Conservation (phyloP, 2,888 invertebrate genomes). For the Gasteruption jaculator region DNA sequence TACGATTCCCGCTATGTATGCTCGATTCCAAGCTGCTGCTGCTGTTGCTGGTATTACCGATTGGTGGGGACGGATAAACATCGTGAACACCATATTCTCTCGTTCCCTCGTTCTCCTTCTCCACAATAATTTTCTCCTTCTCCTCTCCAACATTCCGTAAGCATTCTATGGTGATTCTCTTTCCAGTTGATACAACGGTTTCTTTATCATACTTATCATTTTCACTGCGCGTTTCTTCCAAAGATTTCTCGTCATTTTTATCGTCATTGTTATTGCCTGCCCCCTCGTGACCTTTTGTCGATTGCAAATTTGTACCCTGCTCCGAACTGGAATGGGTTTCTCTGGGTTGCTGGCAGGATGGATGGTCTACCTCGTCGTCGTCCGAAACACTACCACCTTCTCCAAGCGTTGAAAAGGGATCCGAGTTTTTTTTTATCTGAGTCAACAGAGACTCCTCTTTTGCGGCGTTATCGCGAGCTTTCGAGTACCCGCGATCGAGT, state of each 20-base stretch:
- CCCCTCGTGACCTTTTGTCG: too few species aligned
- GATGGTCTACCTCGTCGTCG: constrained; percentile 45
- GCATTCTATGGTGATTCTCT: constrained; percentile 24
- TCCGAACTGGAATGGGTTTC: too few species aligned
- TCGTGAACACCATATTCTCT: constrained; percentile 31
- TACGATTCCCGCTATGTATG: constrained; percentile 36
- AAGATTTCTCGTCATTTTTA: constrained; percentile 6
- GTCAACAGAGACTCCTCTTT: constrained; percentile 31
- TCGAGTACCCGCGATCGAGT: constrained; percentile 29
- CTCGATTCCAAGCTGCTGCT: constrained; percentile 25
- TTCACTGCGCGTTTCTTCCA: background rate
- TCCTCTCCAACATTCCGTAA: constrained; percentile 29
- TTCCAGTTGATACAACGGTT: constrained; percentile 6
- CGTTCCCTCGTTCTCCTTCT: constrained; percentile 24
- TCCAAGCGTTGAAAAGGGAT: constrained; percentile 45
- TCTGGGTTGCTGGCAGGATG: too few species aligned
- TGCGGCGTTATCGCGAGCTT: constrained; percentile 8
- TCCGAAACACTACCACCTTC: constrained; percentile 32
- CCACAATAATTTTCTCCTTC: constrained; percentile 17
- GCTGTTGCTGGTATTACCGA: constrained; percentile 17
- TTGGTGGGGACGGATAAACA: constrained; percentile 34
- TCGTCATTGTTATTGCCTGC: background rate
- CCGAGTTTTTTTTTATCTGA: constrained; percentile 52
- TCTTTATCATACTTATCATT: constrained; percentile 4
- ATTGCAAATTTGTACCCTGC: too few species aligned